These are phyloP conservation scores for Cephus rjabovi DNA, from an alignment of 2,888 invertebrate species.

Conservation along the genomic window DNA sequence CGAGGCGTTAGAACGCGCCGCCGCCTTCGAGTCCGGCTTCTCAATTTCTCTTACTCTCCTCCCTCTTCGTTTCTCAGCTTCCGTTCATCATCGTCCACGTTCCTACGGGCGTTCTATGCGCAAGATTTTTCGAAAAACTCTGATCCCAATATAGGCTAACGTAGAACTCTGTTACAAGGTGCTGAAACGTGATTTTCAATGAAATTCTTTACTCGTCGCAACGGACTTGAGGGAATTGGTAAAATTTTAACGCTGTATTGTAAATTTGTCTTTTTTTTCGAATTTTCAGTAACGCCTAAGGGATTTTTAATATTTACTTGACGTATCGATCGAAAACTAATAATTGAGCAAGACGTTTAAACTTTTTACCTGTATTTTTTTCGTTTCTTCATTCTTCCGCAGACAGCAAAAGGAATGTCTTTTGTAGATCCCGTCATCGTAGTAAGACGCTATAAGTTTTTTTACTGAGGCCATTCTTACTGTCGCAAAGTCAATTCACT, in stretches of 20 bases:
- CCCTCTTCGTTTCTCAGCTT: neutral
- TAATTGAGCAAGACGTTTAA: neutral
- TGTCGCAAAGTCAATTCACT: neutral
- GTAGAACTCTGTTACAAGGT: neutral
- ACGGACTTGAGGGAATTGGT: neutral
- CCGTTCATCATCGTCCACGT: neutral
- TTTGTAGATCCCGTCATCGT: neutral
- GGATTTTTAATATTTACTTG: neutral
- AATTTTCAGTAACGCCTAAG: neutral
- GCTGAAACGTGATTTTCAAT: neutral
- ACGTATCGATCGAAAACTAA: neutral
- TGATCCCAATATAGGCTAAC: neutral
- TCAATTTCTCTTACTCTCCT: neutral
- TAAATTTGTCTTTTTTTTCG: neutral
- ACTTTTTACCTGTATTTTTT: neutral
- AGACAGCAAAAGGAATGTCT: neutral
- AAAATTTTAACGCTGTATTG: neutral
- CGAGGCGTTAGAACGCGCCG: conserved; percentile 23
- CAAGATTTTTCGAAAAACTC: neutral
- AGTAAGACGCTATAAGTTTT: neutral
- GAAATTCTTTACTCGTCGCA: neutral
- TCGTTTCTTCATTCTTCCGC: neutral
- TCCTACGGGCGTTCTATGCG: neutral
- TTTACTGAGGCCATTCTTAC: neutral
- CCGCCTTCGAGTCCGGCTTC: neutral